These are phyloP conservation scores for Cyrtodaria siliqua DNA, from an alignment of 2,888 invertebrate genomes.

Conservation along the genomic window DNA sequence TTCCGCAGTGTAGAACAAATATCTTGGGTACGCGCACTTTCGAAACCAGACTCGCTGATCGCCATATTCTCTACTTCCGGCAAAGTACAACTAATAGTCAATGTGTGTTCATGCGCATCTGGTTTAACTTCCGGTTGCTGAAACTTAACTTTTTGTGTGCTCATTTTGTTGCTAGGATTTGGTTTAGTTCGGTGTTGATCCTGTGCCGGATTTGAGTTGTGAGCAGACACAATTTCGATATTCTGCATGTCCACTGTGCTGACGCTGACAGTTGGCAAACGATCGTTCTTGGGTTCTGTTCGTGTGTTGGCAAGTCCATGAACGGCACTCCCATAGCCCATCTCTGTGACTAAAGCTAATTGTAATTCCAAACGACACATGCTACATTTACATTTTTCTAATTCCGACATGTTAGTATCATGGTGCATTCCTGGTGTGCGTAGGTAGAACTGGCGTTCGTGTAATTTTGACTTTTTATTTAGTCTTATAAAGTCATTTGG, in stretches of 20 bases:
- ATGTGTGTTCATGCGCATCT: slow-evolving; percentile 24
- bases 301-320: not conserved
- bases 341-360: slow-evolving; percentile 63
- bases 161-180: not conserved
- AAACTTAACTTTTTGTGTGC: slow-evolving; percentile 41
- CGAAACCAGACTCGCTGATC: slow-evolving; percentile 57
- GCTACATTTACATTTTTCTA: slow-evolving; percentile 70
- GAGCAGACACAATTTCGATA: not conserved
- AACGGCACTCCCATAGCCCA: not conserved
- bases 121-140: slow-evolving; percentile 39
- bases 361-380: slow-evolving; percentile 75
- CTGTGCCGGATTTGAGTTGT: too few relatives aligned
- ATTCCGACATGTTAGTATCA: slow-evolving; percentile 46
- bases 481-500: slow-evolving; percentile 64
- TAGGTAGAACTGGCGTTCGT: slow-evolving; percentile 72
- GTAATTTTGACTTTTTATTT: slow-evolving; percentile 67
- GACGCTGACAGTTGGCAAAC: not conserved
- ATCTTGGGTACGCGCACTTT: slow-evolving; percentile 43
- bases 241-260: not conserved
- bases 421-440: slow-evolving; percentile 68
- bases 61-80: slow-evolving; percentile 51
- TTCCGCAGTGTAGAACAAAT: not conserved
- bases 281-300: not conserved
- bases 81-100: slow-evolving; percentile 59
- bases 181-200: not conserved